Evolutionary conservation across 2,113 vertebrate genomes (phyloP).

Genomic region (Tragulus kanchil): DNA sequence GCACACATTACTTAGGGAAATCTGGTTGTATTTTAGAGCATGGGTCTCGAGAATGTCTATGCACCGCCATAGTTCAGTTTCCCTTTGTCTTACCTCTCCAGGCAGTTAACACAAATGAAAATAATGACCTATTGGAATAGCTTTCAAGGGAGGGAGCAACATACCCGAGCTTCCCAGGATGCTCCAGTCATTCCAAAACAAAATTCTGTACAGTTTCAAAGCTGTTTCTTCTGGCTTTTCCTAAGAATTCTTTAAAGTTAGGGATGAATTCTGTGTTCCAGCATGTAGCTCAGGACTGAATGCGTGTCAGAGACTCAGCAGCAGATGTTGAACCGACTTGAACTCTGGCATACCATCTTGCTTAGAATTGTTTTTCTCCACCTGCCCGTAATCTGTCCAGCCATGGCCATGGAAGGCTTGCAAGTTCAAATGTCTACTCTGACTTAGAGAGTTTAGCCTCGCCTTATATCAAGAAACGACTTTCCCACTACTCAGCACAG

Average conservation of each 20-base stretch:
- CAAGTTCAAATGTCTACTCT: not conserved
- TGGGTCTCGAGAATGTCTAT: constrained; percentile 80
- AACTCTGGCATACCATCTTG: not conserved
- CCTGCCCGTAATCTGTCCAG: not conserved
- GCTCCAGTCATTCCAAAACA: not conserved
- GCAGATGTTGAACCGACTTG: not conserved
- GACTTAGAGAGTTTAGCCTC: constrained; percentile 39
- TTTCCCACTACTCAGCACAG: not conserved
- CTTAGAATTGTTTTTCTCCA: not conserved
- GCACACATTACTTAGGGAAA: constrained; percentile 46
- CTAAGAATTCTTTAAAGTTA: not conserved
- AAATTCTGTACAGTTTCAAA: constrained; percentile 21
- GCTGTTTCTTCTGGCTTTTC: not conserved
- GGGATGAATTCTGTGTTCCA: not conserved
- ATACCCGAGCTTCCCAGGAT: constrained; percentile 10
- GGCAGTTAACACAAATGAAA: constrained; percentile 75
- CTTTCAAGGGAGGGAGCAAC: constrained; percentile 69
- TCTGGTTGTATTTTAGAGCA: constrained; percentile 66
- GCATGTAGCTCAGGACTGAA: not conserved
- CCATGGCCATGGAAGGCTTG: not conserved
- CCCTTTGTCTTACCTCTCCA: constrained; percentile 71
- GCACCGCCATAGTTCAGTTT: constrained; percentile 45
- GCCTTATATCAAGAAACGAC: not conserved
- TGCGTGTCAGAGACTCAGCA: not conserved
- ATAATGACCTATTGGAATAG: constrained; percentile 59